Evolutionary conservation across 2,797 vertebrate species (phyloP).

Genomic region (Sebastes nivosus): DNA sequence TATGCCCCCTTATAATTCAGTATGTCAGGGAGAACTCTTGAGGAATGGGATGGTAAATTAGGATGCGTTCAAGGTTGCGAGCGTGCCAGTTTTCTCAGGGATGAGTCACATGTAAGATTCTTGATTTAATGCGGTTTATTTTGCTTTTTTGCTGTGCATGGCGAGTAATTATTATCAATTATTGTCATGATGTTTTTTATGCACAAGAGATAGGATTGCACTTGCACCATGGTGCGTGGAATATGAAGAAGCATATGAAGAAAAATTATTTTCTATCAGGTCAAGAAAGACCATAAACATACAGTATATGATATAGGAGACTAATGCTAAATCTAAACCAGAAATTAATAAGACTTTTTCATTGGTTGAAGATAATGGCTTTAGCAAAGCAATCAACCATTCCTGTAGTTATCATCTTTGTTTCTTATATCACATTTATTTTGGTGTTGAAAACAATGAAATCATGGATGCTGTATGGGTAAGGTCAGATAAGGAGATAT

Average conservation of each 20-base stretch:
- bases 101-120: slow-evolving; percentile 77
- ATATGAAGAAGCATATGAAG: not conserved
- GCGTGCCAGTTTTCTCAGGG: slow-evolving; percentile 77
- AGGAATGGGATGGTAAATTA: slow-evolving; percentile 82
- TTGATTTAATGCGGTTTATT: slow-evolving; percentile 70
- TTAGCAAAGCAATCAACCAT: not conserved
- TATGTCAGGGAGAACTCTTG: slow-evolving; percentile 83
- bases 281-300: not conserved
- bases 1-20: slow-evolving; percentile 82
- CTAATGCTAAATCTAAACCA: not conserved
- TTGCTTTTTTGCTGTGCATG: slow-evolving; percentile 47
- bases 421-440: not conserved
- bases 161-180: slow-evolving; percentile 61
- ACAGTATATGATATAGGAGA: not conserved
- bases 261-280: not conserved
- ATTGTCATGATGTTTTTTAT: slow-evolving; percentile 47
- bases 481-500: not conserved
- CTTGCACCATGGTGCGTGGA: not conserved
- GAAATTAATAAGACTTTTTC: not conserved
- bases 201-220: slow-evolving; percentile 17
- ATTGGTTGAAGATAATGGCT: not conserved
- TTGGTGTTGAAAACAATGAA: not conserved
- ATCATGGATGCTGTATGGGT: too few relatives aligned
- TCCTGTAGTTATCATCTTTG: not conserved
- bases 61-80: slow-evolving; percentile 78